These are phyloP conservation scores for Agriopis aurantiaria DNA, from an alignment of 2,888 invertebrate genomes.

Conservation along the genomic window DNA sequence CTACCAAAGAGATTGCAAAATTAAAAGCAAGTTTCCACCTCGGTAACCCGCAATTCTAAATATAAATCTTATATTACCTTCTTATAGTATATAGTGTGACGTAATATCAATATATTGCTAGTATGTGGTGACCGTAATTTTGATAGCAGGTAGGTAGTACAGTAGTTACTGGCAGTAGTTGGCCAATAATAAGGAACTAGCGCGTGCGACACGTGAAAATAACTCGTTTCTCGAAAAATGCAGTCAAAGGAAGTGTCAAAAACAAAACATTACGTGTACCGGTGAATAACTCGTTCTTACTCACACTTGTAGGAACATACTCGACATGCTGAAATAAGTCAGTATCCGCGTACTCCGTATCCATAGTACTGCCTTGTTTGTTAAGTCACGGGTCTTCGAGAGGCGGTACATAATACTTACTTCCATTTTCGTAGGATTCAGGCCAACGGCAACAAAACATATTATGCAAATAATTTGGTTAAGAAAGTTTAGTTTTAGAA, in stretches of 20 bases:
- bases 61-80: conserved; percentile 9
- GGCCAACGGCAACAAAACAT: conserved; percentile 6
- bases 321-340: not conserved
- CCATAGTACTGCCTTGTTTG: conserved; percentile 5
- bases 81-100: conserved; percentile 4
- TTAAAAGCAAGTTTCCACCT: conserved; percentile 18
- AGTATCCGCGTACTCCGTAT: not conserved
- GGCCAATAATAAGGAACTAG: conserved; percentile 9
- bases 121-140: conserved; percentile 7
- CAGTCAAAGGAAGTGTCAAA: conserved; percentile 13
- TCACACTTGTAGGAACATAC: not conserved
- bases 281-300: conserved; percentile 2
- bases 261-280: conserved; percentile 8
- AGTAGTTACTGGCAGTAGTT: not conserved
- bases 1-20: conserved; percentile 18
- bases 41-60: conserved; percentile 16
- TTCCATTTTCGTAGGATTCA: not conserved
- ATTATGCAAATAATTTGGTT: conserved; percentile 12
- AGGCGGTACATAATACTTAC: not conserved
- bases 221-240: conserved; percentile 1
- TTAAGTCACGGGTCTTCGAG: conserved; percentile 1
- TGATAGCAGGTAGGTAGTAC: not conserved
- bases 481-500: not conserved
- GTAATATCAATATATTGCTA: conserved; percentile 15
- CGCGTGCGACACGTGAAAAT: conserved; percentile 1